Evolutionary conservation across 2,888 invertebrate genomes (phyloP), one percentile per base, ranked within the genome.

Genomic region (Yponomeuta sedellus): DNA sequence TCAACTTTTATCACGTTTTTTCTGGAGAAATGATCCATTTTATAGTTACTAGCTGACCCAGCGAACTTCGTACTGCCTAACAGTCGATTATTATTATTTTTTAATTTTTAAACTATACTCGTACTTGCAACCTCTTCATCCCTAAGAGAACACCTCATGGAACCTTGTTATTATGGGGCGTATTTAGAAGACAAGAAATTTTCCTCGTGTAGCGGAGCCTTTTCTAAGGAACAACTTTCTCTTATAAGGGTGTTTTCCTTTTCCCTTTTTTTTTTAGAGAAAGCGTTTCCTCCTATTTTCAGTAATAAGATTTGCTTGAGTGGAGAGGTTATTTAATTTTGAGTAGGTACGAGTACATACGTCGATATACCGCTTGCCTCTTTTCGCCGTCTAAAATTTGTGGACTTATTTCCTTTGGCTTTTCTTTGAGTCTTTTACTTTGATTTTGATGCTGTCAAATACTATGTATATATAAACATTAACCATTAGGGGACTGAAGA

Each of bases 241-340:
- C 44, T 16, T 52, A 16, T 52, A 52, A 16, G 44, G 16, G 44
- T 16, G 44, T 52, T 52, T 52, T 52, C 16, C 44, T 52, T 52
- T 52, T 52, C 16, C 44, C 44, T 52, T 52, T 52, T 52, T 8
- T 44, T 44, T 44, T 16, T 52, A 52, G 44, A 52, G 16, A 52
- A 52, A 52, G 44, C 44, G 44, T 52, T 52, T 16, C 44, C 44
- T 52, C 44, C 44, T 52, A 52, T 52, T 16, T 52, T 52, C 44
- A 52, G 44, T 52, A 52, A 52, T 52, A 52, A 52, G 44, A 52
- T 52, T 52, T 52, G 44, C 44, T 52, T 16, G 44, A 52, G 44
- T 52, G 44, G 44, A 52, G 44, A 52, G 44, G 44, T 52, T 52
- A 52, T 52, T 52, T 52, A 52, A 52, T 52, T 52, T 52, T 52